These are phyloP conservation scores for Eumacrocentrus americanus DNA, from an alignment of 2,888 invertebrate genomes.

Conservation along the genomic window DNA sequence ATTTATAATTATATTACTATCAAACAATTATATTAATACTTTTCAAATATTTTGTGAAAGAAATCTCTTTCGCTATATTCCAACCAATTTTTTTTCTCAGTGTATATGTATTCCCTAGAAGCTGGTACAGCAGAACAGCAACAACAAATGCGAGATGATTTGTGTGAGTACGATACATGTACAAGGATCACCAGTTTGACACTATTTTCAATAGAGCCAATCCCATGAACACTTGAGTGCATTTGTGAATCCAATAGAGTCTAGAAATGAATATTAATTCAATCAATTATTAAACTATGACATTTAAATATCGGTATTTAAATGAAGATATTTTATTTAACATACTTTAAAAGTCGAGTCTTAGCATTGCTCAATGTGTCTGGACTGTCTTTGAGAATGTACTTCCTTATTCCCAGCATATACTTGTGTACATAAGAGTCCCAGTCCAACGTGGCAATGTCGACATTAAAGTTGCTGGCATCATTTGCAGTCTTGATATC, in stretches of 20 bases:
- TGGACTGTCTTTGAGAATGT: conserved; percentile 77
- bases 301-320: no score
- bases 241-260: conserved; percentile 72
- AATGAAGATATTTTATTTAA: no score
- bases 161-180: neutral
- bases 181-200: conserved; percentile 3
- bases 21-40: no score
- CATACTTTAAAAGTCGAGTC: conserved; percentile 71
- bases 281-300: neutral
- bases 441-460: conserved; percentile 75
- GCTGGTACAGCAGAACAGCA: no score
- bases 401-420: conserved; percentile 82
- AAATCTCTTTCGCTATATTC: no score
- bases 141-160: neutral
- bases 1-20: no score
- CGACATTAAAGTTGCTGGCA: conserved; percentile 70
- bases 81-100: no score
- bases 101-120: no score
- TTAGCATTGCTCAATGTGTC: conserved; percentile 71
- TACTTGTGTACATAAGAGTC: conserved; percentile 80
- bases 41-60: no score
- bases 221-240: conserved; percentile 69
- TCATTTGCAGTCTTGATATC: conserved; percentile 66
- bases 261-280: conserved; percentile 61
- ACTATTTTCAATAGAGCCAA: conserved; percentile 65